Conservation (phyloP, 1,140 invertebrate genomes). For the Aphaenogaster floridana region DNA sequence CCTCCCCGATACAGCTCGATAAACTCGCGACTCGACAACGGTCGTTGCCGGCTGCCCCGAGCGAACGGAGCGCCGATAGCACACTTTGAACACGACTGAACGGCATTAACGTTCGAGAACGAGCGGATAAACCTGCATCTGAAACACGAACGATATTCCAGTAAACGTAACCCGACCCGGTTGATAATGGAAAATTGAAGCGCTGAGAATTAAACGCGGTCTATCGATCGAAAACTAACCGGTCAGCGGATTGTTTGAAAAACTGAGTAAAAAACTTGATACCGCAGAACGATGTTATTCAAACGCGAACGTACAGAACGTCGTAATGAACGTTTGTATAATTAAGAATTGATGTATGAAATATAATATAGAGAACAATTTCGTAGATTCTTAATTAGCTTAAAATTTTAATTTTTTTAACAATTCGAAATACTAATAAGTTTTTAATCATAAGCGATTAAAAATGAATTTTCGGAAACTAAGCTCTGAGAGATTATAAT, state of each 20-base stretch:
- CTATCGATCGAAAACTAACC: neutral
- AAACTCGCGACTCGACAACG: conserved; percentile 61
- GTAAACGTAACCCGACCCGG: conserved; percentile 19
- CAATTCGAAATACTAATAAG: neutral
- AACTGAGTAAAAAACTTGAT: neutral
- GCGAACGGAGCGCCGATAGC: conserved; percentile 26
- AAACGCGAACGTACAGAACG: neutral
- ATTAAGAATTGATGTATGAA: neutral
- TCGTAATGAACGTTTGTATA: neutral
- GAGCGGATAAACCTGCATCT: conserved; percentile 41
- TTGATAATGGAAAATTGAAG: conserved; percentile 37
- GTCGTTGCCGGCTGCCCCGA: conserved; percentile 11
- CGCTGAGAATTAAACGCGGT: neutral
- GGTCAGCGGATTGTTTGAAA: neutral
- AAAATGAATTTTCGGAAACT: neutral
- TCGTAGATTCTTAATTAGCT: neutral
- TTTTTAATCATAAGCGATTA: conserved; percentile 8
- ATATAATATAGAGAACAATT: neutral
- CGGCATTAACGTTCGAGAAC: conserved; percentile 39
- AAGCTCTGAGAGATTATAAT: neutral
- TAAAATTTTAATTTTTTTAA: neutral
- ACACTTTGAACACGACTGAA: conserved; percentile 27
- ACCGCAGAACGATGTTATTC: neutral
- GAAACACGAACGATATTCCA: conserved; percentile 19
- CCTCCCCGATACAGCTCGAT: conserved; percentile 19